Evolutionary conservation across 1,140 invertebrate genomes (phyloP).

Genomic region (Zaprionus tsacasi): DNA sequence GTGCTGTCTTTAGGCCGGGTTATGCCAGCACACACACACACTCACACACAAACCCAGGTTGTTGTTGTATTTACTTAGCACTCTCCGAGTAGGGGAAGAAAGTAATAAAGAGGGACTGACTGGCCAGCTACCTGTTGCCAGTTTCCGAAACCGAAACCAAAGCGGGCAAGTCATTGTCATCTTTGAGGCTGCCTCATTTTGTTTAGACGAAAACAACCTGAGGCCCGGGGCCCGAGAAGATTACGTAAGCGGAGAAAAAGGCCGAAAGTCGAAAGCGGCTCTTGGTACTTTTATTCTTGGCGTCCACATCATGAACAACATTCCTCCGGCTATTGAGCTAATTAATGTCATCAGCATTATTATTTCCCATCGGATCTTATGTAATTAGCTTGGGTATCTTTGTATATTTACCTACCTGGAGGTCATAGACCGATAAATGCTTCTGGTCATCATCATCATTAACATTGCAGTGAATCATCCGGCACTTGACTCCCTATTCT

Average conservation of each 20-base stretch:
- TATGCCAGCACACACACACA: conserved; percentile 24
- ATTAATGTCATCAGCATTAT: conserved; percentile 76
- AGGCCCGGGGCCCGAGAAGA: background rate
- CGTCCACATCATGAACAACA: background rate
- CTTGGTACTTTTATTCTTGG: conserved; percentile 40
- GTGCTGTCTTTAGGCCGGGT: conserved; percentile 19
- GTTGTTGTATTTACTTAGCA: conserved; percentile 41
- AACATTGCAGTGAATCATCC: conserved; percentile 51
- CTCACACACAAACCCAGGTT: conserved; percentile 5
- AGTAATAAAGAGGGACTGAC: conserved; percentile 6
- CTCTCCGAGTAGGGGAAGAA: conserved; percentile 11
- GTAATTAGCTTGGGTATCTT: conserved; percentile 66
- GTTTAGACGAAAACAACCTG: conserved; percentile 19
- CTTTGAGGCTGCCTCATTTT: conserved; percentile 20
- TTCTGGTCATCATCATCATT: conserved; percentile 75
- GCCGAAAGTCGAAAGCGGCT: conserved; percentile 7
- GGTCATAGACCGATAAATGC: conserved; percentile 74
- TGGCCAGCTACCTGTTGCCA: conserved; percentile 54
- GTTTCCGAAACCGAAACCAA: conserved; percentile 14
- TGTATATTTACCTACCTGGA: background rate
- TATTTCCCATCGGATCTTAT: conserved; percentile 60
- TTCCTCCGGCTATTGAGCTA: conserved; percentile 55
- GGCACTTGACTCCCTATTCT: conserved; percentile 18
- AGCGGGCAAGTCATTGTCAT: conserved; percentile 52
- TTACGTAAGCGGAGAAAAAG: conserved; percentile 21